Percentiles rank a stretch among this genome's conserved stretches.
Conservation (phyloP, 2,888 invertebrate genomes). For the Limenitis camilla region DNA sequence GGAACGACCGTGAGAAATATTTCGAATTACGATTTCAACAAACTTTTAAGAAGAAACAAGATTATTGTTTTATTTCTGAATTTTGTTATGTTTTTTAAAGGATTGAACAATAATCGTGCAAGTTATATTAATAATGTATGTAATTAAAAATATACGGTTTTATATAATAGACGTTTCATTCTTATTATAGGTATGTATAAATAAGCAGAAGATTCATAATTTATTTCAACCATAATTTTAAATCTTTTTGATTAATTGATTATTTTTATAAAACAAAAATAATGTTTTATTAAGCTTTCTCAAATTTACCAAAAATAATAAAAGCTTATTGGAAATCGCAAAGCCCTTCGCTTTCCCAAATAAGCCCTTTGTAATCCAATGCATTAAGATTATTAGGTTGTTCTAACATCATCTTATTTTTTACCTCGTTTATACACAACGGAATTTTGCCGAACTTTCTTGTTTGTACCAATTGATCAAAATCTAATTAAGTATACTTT, state of each 20-base stretch:
- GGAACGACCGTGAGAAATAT: neutral
- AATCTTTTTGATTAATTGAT: too few relatives aligned
- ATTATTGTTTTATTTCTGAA: too few relatives aligned
- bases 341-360: slow-evolving; percentile 8
- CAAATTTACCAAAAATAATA: slow-evolving; percentile 5
- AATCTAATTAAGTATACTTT: slow-evolving; percentile 21
- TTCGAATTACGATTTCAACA: neutral
- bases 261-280: neutral
- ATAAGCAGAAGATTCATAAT: too few relatives aligned
- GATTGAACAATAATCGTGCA: too few relatives aligned
- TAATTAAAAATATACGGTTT: too few relatives aligned
- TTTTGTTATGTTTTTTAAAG: too few relatives aligned
- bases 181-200: too few relatives aligned
- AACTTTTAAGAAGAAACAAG: too few relatives aligned
- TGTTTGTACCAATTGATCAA: slow-evolving; percentile 22
- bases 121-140: too few relatives aligned
- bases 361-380: slow-evolving; percentile 55
- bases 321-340: slow-evolving; percentile 7
- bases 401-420: slow-evolving; percentile 51
- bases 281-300: neutral
- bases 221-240: too few relatives aligned
- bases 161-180: too few relatives aligned
- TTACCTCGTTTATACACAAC: slow-evolving; percentile 31
- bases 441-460: slow-evolving; percentile 18
- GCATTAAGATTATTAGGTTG: slow-evolving; percentile 65